Percentiles rank a stretch among this genome's conserved stretches.
Conservation (phyloP, 53 echinoderm and acorn worm species). For the Hippasteria phrygiana region DNA sequence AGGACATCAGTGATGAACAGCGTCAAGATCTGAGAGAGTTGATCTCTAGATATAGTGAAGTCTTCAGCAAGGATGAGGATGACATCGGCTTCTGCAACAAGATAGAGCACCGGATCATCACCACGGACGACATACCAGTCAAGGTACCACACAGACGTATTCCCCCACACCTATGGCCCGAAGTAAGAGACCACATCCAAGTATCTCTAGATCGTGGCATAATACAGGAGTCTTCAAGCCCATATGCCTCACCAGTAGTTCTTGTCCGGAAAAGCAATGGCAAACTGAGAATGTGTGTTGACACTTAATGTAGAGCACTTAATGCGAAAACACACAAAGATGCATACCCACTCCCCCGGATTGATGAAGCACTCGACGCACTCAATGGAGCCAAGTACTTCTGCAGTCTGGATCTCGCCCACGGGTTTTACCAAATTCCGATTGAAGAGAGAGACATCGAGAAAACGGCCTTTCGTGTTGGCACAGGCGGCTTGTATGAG, state of each 20-base stretch:
- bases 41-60: conserved; percentile 50
- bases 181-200: conserved; percentile 59
- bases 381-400: conserved; percentile 56
- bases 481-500: conserved; percentile 85
- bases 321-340: too few relatives aligned
- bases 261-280: conserved; percentile 52
- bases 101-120: conserved; percentile 54
- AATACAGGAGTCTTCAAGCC: too few relatives aligned
- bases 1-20: neutral
- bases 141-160: conserved; percentile 67
- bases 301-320: too few relatives aligned
- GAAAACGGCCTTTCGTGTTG: conserved; percentile 77
- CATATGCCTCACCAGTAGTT: too few relatives aligned
- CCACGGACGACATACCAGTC: conserved; percentile 28
- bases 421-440: conserved; percentile 52
- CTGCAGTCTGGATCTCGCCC: conserved; percentile 57
- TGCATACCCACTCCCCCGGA: too few relatives aligned
- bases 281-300: conserved; percentile 63
- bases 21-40: neutral
- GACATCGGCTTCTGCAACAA: too few relatives aligned
- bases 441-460: conserved; percentile 39
- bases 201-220: neutral
- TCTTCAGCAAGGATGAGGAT: conserved; percentile 54
- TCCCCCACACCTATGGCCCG: conserved; percentile 80
- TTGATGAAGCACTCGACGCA: too few relatives aligned